Base-by-base conservation (phyloP, 2,113 vertebrate species). In the Tachysurus vachellii region DNA sequence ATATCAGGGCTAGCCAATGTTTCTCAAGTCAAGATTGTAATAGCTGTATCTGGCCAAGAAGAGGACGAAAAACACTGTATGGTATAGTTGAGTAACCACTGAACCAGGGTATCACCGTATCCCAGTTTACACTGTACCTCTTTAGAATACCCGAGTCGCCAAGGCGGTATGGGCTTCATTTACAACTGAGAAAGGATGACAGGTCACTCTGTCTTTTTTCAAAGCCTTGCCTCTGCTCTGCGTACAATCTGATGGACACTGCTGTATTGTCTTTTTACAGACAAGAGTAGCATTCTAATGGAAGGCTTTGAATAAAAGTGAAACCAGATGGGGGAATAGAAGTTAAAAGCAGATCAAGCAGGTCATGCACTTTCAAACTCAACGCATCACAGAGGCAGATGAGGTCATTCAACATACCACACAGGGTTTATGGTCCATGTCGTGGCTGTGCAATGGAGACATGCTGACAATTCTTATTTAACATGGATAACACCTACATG, bases 241-340 rank as follows among this genome's bases (percentile, higher is more conserved):
- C 84, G 85, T 89, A 56, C 90, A 91, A 89, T 76, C 90, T 84
- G 88, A 90, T 76, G 88, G 50, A 83, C 88, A 56, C 89, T 68
- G 44, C 87, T 86, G 89, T 85, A 89, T 91, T 92, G 92, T 85
- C 11, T 91, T 92, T 91, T 92, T 91, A 85, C 90, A 88, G 89
- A 88, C 93, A 89, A 88, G 91, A 91, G 89, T 91, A 92, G 71
- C 21, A 92, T 93, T 95, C 92, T 94, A 93, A 92, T 80, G 89
- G 86, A 84, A 71, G 89, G 86, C 94, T 95, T 94, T 94, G 90
- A 94, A 79, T 91, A 56, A 21, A 94, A 95, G 88, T 92, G 87
- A 88, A 95, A 93, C 87, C 94, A 95, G 93, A 95, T 95, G 94
- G 92, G 91, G 91, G 92, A 93, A 94, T 91, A 93, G 89, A 87